These are phyloP conservation scores for Salticus scenicus DNA, from an alignment of 2,888 invertebrate species.

Conservation along the genomic window DNA sequence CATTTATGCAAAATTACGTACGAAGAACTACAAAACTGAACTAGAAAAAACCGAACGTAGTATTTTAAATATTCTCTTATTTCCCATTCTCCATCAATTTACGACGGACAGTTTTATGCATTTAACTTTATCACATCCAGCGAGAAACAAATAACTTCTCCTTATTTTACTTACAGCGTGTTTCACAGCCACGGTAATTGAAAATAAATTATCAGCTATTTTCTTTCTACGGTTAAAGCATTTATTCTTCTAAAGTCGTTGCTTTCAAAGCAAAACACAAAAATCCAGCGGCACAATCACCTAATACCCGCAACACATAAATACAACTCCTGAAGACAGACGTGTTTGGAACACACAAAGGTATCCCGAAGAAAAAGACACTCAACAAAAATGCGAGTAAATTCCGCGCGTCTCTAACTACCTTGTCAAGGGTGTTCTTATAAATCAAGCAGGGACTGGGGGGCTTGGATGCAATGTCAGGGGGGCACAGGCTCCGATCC, in stretches of 20 bases:
- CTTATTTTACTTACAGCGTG: background rate
- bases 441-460: conserved; percentile 39
- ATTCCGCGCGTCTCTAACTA: conserved; percentile 58
- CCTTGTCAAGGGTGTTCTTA: conserved; percentile 61
- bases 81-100: too few relatives aligned
- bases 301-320: conserved; percentile 20
- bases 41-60: too few relatives aligned
- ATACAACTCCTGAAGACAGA: background rate
- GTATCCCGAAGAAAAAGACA: conserved; percentile 11
- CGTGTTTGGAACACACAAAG: background rate
- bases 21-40: too few relatives aligned
- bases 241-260: background rate
- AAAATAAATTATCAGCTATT: background rate
- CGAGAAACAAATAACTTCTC: background rate
- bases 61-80: too few relatives aligned
- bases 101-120: background rate
- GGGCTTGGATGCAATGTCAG: background rate
- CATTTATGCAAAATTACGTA: too few relatives aligned
- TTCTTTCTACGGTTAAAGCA: background rate
- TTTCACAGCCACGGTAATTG: background rate
- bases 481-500: conserved; percentile 46
- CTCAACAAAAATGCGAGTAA: conserved; percentile 24
- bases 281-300: background rate
- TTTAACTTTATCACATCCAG: background rate
- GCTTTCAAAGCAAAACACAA: background rate